Percentiles rank a stretch among this genome's conserved stretches.
Conservation (phyloP, 2,113 vertebrate genomes). For the Clarias macrocephalus region DNA sequence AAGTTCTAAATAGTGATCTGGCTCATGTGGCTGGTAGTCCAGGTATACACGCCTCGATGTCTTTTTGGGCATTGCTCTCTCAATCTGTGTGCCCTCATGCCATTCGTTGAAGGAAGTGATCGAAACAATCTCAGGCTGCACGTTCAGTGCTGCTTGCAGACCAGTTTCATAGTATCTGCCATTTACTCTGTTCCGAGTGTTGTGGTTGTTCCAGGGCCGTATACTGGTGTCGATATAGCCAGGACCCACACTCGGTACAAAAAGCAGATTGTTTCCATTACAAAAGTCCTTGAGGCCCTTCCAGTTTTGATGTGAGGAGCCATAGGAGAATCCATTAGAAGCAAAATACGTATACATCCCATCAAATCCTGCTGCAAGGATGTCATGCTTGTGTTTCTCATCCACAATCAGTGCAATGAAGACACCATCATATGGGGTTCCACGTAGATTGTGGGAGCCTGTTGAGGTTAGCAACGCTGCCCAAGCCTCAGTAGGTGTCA, state of each 20-base stretch:
- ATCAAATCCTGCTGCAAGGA: constrained; percentile 80
- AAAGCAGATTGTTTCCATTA: constrained; percentile 82
- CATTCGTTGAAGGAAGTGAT: constrained; percentile 90
- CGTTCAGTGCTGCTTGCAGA: constrained; percentile 80
- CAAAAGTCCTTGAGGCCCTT: constrained; percentile 85
- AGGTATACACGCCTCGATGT: constrained; percentile 78
- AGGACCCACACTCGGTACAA: constrained; percentile 85
- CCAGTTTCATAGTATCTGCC: constrained; percentile 88
- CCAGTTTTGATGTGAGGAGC: constrained; percentile 92
- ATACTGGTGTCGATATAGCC: constrained; percentile 86
- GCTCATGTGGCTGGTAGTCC: constrained; percentile 81
- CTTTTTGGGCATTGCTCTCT: constrained; percentile 84
- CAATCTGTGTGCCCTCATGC: constrained; percentile 90
- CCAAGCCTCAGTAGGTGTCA: constrained; percentile 83
- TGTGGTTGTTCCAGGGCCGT: constrained; percentile 92
- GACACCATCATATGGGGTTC: constrained; percentile 80
- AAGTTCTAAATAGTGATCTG: constrained; percentile 81
- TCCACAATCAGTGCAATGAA: constrained; percentile 85
- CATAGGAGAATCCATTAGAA: constrained; percentile 89
- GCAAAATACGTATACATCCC: constrained; percentile 91
- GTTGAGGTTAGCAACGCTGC: constrained; percentile 77
- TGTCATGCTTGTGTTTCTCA: constrained; percentile 84
- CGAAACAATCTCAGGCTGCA: constrained; percentile 82
- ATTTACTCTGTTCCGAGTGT: constrained; percentile 85
- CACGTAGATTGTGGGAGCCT: constrained; percentile 80